phyloP scores from a whole-genome alignment of 2,113 vertebrate species.

The Scortum barcoo region DNA sequence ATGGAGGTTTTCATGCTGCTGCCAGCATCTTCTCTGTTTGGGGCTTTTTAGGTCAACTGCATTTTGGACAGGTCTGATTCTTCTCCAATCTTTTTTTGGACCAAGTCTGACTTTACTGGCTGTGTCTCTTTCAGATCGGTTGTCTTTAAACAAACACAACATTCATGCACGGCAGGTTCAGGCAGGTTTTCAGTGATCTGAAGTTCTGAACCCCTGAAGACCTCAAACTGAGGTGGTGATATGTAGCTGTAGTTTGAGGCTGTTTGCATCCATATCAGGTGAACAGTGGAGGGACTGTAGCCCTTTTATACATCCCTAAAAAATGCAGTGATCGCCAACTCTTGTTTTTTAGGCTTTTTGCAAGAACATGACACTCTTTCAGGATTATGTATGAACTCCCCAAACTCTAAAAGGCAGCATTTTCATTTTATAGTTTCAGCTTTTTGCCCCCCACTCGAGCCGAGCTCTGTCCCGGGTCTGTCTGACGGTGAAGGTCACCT shows the following conservation, averaged over 20 bases:
- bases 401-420: not conserved
- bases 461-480: not conserved
- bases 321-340: too few relatives aligned
- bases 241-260: not conserved
- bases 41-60: not conserved
- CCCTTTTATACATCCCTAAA: too few relatives aligned
- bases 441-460: not conserved
- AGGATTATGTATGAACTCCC: not conserved
- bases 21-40: not conserved
- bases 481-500: slow-evolving; percentile 23
- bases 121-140: not conserved
- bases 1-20: not conserved
- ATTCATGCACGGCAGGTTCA: not conserved
- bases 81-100: not conserved
- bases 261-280: too few relatives aligned
- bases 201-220: too few relatives aligned
- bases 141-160: not conserved
- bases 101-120: not conserved
- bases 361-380: too few relatives aligned
- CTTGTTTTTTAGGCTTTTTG: too few relatives aligned
- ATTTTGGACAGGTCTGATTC: not conserved
- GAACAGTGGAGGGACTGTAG: too few relatives aligned
- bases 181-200: not conserved
- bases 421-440: not conserved
- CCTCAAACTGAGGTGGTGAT: not conserved